Evolutionary conservation across 2,888 invertebrate species (phyloP).

Genomic region (Rhagonycha fulva): DNA sequence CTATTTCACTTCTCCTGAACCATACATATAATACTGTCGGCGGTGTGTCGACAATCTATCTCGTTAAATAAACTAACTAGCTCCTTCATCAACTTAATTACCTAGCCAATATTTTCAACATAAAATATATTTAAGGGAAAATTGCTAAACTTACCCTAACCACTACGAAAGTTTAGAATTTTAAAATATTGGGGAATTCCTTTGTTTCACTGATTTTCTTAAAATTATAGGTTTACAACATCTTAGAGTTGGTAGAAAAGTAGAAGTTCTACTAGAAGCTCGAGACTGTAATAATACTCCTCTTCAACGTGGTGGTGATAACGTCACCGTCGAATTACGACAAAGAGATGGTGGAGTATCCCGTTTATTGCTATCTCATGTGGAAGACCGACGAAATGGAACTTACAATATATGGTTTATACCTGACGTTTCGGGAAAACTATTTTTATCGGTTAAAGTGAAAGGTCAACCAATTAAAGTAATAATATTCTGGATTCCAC

Average conservation of each 20-base stretch:
- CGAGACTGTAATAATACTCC: constrained; percentile 66
- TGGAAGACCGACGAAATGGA: constrained; percentile 68
- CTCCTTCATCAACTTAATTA: too few species aligned
- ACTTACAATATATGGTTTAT: constrained; percentile 64
- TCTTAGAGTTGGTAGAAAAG: constrained; percentile 65
- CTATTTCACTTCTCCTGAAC: too few species aligned
- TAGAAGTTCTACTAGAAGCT: constrained; percentile 64
- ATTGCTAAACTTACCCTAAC: too few species aligned
- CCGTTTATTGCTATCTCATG: constrained; percentile 56
- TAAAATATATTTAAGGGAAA: too few species aligned
- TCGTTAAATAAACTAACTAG: too few species aligned
- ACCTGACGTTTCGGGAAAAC: constrained; percentile 67
- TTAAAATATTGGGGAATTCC: not conserved
- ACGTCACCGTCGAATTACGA: constrained; percentile 61
- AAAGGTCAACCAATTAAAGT: constrained; percentile 71
- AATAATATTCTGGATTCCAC: constrained; percentile 16
- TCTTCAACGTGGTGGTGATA: constrained; percentile 70
- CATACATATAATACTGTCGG: too few species aligned
- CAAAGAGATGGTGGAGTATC: constrained; percentile 57
- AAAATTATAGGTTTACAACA: constrained; percentile 58
- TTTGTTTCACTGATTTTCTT: not conserved
- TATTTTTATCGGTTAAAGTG: constrained; percentile 64
- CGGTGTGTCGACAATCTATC: too few species aligned
- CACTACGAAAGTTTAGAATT: too few species aligned
- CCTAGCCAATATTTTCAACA: too few species aligned